phyloP scores from a whole-genome alignment of 2,113 vertebrate genomes.

The Poecile atricapillus region DNA sequence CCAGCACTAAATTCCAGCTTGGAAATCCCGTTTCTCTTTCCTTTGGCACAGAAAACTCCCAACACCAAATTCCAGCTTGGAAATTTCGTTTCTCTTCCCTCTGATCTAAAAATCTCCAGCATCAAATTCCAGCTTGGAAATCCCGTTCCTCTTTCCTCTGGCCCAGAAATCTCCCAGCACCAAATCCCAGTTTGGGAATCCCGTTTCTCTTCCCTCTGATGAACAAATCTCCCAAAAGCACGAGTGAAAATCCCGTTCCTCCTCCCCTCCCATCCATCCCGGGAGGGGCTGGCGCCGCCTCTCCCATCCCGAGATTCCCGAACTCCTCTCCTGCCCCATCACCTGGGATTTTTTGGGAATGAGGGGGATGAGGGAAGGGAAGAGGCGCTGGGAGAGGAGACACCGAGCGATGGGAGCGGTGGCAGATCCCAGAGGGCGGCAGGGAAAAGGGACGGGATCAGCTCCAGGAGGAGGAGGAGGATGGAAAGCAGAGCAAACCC shows the following conservation, averaged over 20 bases:
- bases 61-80: background rate
- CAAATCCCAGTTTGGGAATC: too few species aligned
- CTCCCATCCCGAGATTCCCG: rapidly evolving
- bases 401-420: rapidly evolving
- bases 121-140: too few species aligned
- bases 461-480: background rate
- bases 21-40: background rate
- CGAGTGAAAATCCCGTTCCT: rapidly evolving
- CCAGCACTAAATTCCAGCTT: background rate
- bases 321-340: rapidly evolving
- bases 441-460: background rate
- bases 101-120: too few species aligned
- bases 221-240: too few species aligned
- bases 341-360: background rate
- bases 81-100: too few species aligned
- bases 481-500: background rate
- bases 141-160: too few species aligned
- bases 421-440: background rate
- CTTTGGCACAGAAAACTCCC: rapidly evolving
- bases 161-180: too few species aligned
- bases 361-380: background rate
- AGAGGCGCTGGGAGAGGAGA: background rate
- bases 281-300: background rate
- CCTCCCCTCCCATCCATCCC: background rate
- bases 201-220: too few species aligned